Evolutionary conservation across 2,797 vertebrate species (phyloP), one percentile per base, ranked within the genome.

Genomic region (Acomys russatus): DNA sequence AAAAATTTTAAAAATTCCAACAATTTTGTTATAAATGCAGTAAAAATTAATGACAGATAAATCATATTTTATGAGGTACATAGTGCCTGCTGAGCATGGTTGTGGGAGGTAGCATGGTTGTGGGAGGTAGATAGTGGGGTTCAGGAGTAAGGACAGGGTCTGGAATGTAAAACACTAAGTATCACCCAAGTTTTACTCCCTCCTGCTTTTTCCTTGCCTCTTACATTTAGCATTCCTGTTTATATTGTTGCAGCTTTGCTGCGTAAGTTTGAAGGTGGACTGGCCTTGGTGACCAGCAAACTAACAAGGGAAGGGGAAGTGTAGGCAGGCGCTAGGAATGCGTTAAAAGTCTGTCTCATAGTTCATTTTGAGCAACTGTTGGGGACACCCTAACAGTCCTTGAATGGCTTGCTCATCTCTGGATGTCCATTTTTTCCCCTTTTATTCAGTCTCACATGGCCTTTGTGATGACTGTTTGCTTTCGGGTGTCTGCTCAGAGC

Each of bases 251-350:
- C 56, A 64, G 71, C 38, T 44, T 44, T 44, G 33, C 54, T 38
- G 11, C 68, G 89, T 85, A 8, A 28, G 11, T 86, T 70, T 74
- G 73, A 85, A 91, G 51, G 56, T 23, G 11, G 28, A 23, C 4
- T 63, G 35, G 28, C 6, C 18, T 10, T 30, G 35, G 15, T 30
- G 1, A 23, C 23, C 59, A 44, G 38, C 28, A 18, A 35, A 20
- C 5, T 49, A 82, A 35, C 12, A 61, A 61, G 30, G 15, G 84
- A 73, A 33, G 22, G 20, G 28, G 44, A 49, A 1, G 12, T 17
- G 6, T 30, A 25, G 22, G 12, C 59, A 18, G 0, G 1, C 59
- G 4, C 56, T 51, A 12, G 1, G 5, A 6, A 59, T 0, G 11
- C 66, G 25, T 9, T 74, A 30, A 33, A 63, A 9, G 3, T 10